A percentile compares a stretch with the other conserved stretches of the same genome.
Conservation (phyloP, 2,888 invertebrate species). For the Erpobdella octoculata region DNA sequence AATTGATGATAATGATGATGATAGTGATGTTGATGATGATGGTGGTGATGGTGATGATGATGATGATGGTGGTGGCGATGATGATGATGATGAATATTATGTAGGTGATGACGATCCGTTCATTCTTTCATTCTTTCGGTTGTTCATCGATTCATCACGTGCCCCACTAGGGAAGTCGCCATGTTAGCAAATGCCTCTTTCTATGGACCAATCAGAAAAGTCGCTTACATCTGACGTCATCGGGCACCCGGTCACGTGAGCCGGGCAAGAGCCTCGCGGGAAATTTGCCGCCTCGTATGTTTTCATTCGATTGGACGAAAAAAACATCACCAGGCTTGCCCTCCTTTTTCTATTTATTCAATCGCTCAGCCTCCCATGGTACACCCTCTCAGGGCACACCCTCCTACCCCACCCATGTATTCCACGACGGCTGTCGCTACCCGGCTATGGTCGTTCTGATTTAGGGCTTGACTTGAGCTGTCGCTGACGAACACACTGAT, state of each 20-base stretch:
- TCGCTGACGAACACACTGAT: background rate
- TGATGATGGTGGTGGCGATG: slow-evolving; percentile 17
- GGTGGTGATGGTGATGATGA: slow-evolving; percentile 17
- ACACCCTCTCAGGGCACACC: background rate
- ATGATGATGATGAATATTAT: background rate
- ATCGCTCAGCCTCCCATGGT: no score
- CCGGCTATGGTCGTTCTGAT: background rate
- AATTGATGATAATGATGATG: no score
- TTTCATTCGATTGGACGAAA: background rate
- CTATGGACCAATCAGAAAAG: slow-evolving; percentile 7
- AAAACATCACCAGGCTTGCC: background rate
- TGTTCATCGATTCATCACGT: background rate
- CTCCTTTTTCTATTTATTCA: no score
- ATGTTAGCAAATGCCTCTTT: background rate
- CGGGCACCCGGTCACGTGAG: slow-evolving; percentile 6
- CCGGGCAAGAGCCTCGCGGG: background rate
- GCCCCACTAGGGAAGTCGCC: background rate
- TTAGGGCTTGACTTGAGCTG: background rate
- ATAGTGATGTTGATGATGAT: slow-evolving; percentile 22
- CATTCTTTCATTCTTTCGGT: background rate
- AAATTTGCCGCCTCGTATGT: slow-evolving; percentile 22
- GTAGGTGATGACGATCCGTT: background rate
- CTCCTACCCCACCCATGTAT: background rate
- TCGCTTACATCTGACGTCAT: background rate
- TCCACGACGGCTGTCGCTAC: background rate